A percentile compares a stretch with the other conserved stretches of the same genome.
Evolutionary conservation across 2,888 invertebrate species (phyloP).

Genomic region (Plagodis pulveraria): DNA sequence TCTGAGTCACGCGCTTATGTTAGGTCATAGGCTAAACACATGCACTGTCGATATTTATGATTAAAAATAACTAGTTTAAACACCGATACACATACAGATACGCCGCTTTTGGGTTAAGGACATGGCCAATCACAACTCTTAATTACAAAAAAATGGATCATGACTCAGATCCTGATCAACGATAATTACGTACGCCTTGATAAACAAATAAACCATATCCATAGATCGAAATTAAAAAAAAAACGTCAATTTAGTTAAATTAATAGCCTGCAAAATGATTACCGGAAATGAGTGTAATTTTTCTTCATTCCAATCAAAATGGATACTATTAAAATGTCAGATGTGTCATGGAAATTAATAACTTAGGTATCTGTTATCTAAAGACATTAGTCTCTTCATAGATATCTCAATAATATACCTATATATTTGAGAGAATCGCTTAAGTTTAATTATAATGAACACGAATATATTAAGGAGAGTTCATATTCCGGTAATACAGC

Average conservation of each 20-base stretch:
- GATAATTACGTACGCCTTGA: conserved; percentile 13
- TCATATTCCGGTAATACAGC: conserved; percentile 13
- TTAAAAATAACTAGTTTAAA: conserved; percentile 25
- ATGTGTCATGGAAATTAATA: conserved; percentile 19
- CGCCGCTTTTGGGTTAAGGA: conserved; percentile 24
- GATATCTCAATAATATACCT: not conserved
- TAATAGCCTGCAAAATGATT: conserved; percentile 30
- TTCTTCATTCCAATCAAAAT: conserved; percentile 17
- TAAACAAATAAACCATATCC: conserved; percentile 22
- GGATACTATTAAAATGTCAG: not conserved
- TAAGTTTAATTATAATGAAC: not conserved
- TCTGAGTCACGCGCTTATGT: conserved; percentile 29
- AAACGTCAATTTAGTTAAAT: conserved; percentile 21
- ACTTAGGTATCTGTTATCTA: conserved; percentile 5
- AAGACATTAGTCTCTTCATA: conserved; percentile 15
- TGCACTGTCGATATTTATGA: conserved; percentile 21
- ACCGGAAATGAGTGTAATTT: conserved; percentile 33
- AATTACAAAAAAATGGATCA: conserved; percentile 18
- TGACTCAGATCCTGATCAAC: conserved; percentile 22
- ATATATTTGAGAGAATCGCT: conserved; percentile 1
- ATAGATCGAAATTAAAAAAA: conserved; percentile 15
- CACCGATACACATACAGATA: conserved; percentile 4
- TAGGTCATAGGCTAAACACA: conserved; percentile 37
- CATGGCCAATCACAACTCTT: conserved; percentile 10
- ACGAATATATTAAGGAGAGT: not conserved